Base-by-base conservation (phyloP, 1,140 invertebrate species). In the honey bee (Apis mellifera) region DNA sequence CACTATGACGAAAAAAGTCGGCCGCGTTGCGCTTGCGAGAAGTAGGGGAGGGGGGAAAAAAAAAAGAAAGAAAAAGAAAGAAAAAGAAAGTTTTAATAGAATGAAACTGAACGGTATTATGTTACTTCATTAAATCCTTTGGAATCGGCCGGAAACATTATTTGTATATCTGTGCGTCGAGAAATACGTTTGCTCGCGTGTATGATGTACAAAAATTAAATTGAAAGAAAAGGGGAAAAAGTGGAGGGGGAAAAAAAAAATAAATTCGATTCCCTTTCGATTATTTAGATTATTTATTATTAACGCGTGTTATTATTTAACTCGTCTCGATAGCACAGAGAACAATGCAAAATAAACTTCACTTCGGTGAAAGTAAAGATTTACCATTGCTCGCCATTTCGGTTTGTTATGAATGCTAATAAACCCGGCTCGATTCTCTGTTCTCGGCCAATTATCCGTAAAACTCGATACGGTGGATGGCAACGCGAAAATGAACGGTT, bases 111-210 rank as follows among this genome's bases (percentile, higher is more conserved):
- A 26, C 32, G 15, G 1, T 32, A 55, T 71, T 32, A 57, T 42
- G 65, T 69, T 68, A 42, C 64, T 48, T 78, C 52, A 55, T 77
- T 77, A 77, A 77, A 77, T 66, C 42, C n/a, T 55, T 66, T 23
- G 12, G 15, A n/a, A n/a, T n/a, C n/a, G n/a, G n/a, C n/a, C 62
- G 7, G 17, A 19, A 19, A 78, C 71, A 81, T 42, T 42, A 42
- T 81, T 74, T 66, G 21, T 15, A 5, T 5, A 19, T 32, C 17
- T 7, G 1, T n/a, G 59, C 3, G 54, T 26, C 42, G 60, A 26
- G n/a, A 42, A 84, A 59, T 42, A 54, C 60, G 71, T 76, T 69
- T 59, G 42, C 83, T 26, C 64, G 9, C 26, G 17, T 0, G 7
- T n/a, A 32, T 32, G 2, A 32, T 32, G 2, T 32, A n/a, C n/a